These are phyloP conservation scores for Zhuqinia jingwanae DNA, from an alignment of 2,888 invertebrate genomes.

Conservation along the genomic window DNA sequence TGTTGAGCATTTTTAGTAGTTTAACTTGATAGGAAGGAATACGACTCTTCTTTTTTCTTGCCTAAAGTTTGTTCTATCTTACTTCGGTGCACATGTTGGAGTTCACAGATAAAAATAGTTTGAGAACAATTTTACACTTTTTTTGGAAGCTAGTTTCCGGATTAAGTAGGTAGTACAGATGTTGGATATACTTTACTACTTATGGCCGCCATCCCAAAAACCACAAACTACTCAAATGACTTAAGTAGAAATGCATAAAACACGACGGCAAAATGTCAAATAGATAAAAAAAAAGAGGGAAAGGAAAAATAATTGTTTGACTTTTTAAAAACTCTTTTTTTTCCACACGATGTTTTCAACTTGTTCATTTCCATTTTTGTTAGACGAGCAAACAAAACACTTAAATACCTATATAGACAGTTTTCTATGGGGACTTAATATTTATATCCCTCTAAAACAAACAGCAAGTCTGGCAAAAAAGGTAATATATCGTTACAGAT, in stretches of 20 bases:
- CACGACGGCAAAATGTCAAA: not conserved
- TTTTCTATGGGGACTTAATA: no score
- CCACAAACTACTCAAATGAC: not conserved
- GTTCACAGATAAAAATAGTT: conserved; percentile 59
- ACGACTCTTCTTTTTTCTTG: no score
- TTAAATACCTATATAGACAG: no score
- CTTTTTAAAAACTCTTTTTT: conserved; percentile 3
- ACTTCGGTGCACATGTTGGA: conserved; percentile 34
- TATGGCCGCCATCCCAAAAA: not conserved
- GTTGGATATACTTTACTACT: not conserved
- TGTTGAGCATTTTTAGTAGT: no score
- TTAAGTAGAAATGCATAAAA: not conserved
- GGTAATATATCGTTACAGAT: no score
- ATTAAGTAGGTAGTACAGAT: conserved; percentile 24
- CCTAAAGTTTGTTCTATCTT: not conserved
- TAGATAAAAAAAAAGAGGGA: not conserved
- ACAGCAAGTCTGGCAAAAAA: no score
- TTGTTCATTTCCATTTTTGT: no score
- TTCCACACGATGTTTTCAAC: no score
- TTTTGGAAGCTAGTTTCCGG: conserved; percentile 9
- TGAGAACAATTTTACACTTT: conserved; percentile 25
- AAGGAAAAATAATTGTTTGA: conserved; percentile 1
- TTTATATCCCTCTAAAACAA: no score
- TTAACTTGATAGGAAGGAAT: no score
- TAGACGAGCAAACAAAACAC: no score